Percentiles rank a stretch among this genome's conserved stretches.
Evolutionary conservation across 2,113 vertebrate species (phyloP).

Genomic region (Syngnathus floridae): DNA sequence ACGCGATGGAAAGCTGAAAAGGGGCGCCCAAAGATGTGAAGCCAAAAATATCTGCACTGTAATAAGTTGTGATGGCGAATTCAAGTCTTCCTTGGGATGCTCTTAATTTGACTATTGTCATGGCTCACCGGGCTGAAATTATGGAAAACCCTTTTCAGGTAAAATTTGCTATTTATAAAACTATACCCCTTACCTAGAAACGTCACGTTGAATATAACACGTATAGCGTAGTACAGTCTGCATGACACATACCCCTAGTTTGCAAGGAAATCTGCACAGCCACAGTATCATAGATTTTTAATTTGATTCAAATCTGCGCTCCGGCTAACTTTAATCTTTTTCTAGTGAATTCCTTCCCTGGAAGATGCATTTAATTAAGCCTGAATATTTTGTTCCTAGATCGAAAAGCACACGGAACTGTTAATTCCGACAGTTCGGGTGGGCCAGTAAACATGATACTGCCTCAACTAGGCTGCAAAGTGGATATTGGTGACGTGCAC

Average conservation of each 20-base stretch:
- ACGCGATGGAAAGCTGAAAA: slow-evolving; percentile 12
- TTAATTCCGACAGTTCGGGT: neutral
- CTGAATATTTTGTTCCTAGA: neutral
- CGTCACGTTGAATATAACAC: neutral
- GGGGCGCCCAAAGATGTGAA: slow-evolving; percentile 24
- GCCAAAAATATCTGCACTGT: neutral
- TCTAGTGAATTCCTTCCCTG: too few species aligned
- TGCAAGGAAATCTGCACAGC: too few species aligned
- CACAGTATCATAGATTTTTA: too few species aligned
- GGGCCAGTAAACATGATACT: neutral
- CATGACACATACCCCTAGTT: too few species aligned
- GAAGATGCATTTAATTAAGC: neutral
- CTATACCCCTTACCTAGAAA: neutral
- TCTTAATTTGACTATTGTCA: slow-evolving; percentile 4
- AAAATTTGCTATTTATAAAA: slow-evolving; percentile 1
- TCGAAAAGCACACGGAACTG: neutral
- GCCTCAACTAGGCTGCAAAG: neutral
- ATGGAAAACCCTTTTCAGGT: slow-evolving; percentile 57
- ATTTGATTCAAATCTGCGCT: too few species aligned
- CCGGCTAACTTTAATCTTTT: too few species aligned
- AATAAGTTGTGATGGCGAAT: slow-evolving; percentile 49
- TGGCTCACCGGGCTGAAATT: slow-evolving; percentile 31
- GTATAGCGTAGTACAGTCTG: too few species aligned
- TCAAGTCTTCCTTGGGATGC: slow-evolving; percentile 8
- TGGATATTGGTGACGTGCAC: neutral